These are phyloP conservation scores for Ormyrus nitidulus DNA, from an alignment of 2,888 invertebrate genomes.

Conservation along the genomic window DNA sequence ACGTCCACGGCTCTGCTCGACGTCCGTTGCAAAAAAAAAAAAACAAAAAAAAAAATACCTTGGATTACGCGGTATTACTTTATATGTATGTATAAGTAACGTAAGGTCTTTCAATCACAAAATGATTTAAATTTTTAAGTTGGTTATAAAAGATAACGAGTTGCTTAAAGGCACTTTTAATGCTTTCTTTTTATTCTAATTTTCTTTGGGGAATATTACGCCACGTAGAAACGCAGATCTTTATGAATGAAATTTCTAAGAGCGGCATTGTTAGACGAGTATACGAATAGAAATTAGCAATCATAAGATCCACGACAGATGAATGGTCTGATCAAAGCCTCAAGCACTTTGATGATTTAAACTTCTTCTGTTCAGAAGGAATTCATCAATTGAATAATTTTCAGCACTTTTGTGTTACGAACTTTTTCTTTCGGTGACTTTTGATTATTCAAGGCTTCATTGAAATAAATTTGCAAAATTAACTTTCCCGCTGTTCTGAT, in stretches of 20 bases:
- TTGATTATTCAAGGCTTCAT: too few relatives aligned
- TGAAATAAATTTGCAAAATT: too few relatives aligned
- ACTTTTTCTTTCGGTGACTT: neutral
- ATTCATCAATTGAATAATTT: constrained; percentile 44
- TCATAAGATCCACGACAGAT: constrained; percentile 25
- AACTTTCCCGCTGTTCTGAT: too few relatives aligned
- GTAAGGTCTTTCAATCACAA: too few relatives aligned
- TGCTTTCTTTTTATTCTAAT: constrained; percentile 23
- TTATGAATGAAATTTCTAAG: constrained; percentile 10
- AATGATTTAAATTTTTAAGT: too few relatives aligned
- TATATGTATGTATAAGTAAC: too few relatives aligned
- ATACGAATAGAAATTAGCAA: constrained; percentile 32
- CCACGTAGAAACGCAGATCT: neutral
- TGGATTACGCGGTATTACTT: too few relatives aligned
- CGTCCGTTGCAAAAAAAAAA: neutral
- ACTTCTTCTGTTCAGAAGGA: neutral
- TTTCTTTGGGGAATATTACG: constrained; percentile 17
- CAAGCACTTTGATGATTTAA: constrained; percentile 5
- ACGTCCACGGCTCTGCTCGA: neutral
- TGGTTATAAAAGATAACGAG: neutral
- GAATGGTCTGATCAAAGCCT: constrained; percentile 36
- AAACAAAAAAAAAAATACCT: neutral
- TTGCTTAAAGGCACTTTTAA: neutral
- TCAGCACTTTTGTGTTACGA: neutral
- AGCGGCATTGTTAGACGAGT: constrained; percentile 4